phyloP scores from a whole-genome alignment of 2,797 vertebrate genomes.

The Nyctalus aviator region DNA sequence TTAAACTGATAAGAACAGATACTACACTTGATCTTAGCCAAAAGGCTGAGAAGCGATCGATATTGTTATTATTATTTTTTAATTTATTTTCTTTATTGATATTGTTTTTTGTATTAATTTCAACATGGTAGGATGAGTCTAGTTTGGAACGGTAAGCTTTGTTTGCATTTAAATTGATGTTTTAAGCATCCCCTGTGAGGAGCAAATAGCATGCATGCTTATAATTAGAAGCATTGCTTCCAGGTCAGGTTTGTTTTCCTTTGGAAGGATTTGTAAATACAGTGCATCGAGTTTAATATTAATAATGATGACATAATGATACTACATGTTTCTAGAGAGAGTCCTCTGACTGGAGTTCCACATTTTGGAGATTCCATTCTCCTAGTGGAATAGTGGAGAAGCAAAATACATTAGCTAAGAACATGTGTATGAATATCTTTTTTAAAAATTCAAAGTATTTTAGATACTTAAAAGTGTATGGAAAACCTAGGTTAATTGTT shows the following conservation, averaged over 20 bases:
- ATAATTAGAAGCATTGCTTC: constrained; percentile 69
- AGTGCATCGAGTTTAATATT: constrained; percentile 18
- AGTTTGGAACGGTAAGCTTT: constrained; percentile 75
- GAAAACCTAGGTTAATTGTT: not conserved
- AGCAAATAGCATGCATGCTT: constrained; percentile 42
- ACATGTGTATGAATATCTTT: not conserved
- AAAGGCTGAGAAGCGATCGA: no score
- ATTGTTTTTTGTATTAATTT: constrained; percentile 79
- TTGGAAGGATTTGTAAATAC: constrained; percentile 50
- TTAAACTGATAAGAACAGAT: no score
- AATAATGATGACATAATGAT: not conserved
- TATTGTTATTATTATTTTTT: constrained; percentile 33
- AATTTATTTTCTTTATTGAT: no score
- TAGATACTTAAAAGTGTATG: not conserved
- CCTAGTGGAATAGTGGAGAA: not conserved
- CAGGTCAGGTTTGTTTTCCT: constrained; percentile 59
- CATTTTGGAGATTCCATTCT: constrained; percentile 31
- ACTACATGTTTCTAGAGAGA: not conserved
- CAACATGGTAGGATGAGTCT: constrained; percentile 60
- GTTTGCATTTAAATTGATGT: constrained; percentile 81
- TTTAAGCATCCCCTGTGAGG: constrained; percentile 64
- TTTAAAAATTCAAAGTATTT: not conserved
- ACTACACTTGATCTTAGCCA: no score
- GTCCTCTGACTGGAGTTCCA: not conserved
- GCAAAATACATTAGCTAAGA: constrained; percentile 2